Conservation (phyloP, 2,797 vertebrate genomes). For the Emys orbicularis region DNA sequence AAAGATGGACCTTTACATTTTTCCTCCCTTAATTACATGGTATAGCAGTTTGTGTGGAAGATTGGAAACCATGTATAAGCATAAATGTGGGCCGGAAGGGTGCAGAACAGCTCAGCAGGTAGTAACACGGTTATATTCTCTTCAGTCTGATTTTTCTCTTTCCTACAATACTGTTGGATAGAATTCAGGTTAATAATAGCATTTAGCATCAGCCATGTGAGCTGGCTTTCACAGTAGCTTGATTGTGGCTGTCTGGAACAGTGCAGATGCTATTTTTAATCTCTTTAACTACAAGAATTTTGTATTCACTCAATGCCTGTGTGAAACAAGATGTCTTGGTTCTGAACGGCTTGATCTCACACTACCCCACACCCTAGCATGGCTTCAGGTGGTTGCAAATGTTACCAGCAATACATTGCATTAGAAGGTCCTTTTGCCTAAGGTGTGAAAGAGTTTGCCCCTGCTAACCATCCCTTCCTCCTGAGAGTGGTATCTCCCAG, state of each 20-base stretch:
- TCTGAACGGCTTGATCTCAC: background rate
- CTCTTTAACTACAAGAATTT: background rate
- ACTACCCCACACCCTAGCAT: background rate
- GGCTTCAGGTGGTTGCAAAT: background rate
- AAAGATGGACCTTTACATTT: background rate
- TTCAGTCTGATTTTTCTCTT: constrained; percentile 44
- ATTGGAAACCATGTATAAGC: background rate
- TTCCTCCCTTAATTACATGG: constrained; percentile 16
- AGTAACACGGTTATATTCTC: background rate
- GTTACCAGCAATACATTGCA: background rate
- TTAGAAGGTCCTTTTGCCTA: background rate
- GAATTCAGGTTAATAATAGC: constrained; percentile 26
- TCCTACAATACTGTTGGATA: constrained; percentile 16
- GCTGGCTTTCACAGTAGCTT: background rate
- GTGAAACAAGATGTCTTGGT: background rate
- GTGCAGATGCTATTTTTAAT: background rate
- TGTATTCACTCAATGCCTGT: background rate
- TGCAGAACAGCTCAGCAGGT: constrained; percentile 15
- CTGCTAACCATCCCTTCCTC: background rate
- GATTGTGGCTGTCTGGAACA: constrained; percentile 26
- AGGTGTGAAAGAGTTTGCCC: background rate
- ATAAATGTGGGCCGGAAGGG: background rate
- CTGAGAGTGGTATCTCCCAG: background rate
- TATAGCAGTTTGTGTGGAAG: constrained; percentile 35
- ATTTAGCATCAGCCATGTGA: background rate